Evolutionary conservation across 2,113 vertebrate species (phyloP).

Genomic region (Hyla sarda): DNA sequence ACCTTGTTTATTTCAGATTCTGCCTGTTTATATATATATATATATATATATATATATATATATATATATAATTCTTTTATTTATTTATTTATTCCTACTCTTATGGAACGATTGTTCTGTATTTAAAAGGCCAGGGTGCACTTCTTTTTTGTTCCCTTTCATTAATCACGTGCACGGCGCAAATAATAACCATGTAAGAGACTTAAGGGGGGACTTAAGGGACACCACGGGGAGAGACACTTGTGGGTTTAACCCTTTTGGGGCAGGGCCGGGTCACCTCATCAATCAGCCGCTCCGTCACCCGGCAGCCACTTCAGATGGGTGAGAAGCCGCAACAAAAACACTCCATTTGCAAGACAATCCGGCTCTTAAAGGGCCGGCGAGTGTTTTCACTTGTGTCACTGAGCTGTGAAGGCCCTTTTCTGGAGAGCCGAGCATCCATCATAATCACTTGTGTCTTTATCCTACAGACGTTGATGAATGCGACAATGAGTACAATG

Average conservation of each 20-base stretch:
- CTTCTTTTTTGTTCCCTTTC: neutral
- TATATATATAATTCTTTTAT: too few relatives aligned
- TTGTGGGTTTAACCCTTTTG: neutral
- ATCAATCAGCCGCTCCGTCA: slow-evolving; percentile 8
- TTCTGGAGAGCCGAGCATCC: slow-evolving; percentile 56
- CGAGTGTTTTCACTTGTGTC: slow-evolving; percentile 47
- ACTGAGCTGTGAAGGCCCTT: neutral
- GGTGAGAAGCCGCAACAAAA: slow-evolving; percentile 52
- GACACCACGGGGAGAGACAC: neutral
- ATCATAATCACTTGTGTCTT: slow-evolving; percentile 68
- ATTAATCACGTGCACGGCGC: neutral
- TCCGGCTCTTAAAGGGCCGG: slow-evolving; percentile 27
- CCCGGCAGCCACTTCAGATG: neutral
- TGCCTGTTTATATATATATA: too few relatives aligned
- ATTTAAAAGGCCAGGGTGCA: too few relatives aligned
- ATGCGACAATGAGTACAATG: slow-evolving; percentile 91
- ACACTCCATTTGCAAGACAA: slow-evolving; percentile 57
- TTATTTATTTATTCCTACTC: too few relatives aligned
- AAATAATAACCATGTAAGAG: neutral
- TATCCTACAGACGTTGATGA: slow-evolving; percentile 89
- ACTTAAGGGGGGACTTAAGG: too few relatives aligned
- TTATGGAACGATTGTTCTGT: too few relatives aligned
- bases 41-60: too few relatives aligned
- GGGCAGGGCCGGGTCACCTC: neutral
- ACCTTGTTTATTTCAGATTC: too few relatives aligned